Base-by-base conservation (phyloP, 2,113 vertebrate species). In the Hemibagrus wyckioides region DNA sequence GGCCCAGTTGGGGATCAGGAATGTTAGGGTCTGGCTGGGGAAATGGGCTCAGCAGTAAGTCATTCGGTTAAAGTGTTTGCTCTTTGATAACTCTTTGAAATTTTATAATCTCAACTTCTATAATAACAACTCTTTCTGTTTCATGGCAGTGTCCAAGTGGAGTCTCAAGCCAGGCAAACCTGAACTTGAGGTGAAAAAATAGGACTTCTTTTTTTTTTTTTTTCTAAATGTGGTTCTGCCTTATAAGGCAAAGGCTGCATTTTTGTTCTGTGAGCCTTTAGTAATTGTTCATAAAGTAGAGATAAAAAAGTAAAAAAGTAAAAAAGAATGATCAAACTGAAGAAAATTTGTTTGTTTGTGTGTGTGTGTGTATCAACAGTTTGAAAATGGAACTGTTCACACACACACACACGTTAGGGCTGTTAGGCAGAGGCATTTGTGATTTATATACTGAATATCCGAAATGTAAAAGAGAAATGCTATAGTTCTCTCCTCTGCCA, bases 71-170 rank as follows among this genome's bases (percentile, higher is more conserved):
- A 19, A 73, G 0, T 41, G 36, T 69, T 69, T 69, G n/a, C n/a
- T 15, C 14, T 73, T 41, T 41, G 44, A 48, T 48, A 48, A 7
- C 44, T 9, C 23, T 41, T 41, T 41, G 36, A 41, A 41, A 11
- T 73, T 73, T 41, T 73, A 73, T 41, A 36, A 69, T 69, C 33
- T n/a, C n/a, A n/a, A n/a, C n/a, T n/a, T n/a, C n/a, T n/a, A n/a
- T n/a, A n/a, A n/a, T n/a, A n/a, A 69, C 2, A 1, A 69, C 6
- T 69, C 6, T 36, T 19, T 69, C 30, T 69, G 6, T 69, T n/a
- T 69, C 65, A 69, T 21, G 0, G 15, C 65, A 69, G 33, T 10
- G 3, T 59, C 56, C 15, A 30, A 65, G n/a, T 13, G 1, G 28
- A 14, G 61, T 65, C 11, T 30, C 61, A 3, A 65, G 61, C 61